phyloP scores from a whole-genome alignment of 2,113 vertebrate genomes.

The Mesitornis unicolor region DNA sequence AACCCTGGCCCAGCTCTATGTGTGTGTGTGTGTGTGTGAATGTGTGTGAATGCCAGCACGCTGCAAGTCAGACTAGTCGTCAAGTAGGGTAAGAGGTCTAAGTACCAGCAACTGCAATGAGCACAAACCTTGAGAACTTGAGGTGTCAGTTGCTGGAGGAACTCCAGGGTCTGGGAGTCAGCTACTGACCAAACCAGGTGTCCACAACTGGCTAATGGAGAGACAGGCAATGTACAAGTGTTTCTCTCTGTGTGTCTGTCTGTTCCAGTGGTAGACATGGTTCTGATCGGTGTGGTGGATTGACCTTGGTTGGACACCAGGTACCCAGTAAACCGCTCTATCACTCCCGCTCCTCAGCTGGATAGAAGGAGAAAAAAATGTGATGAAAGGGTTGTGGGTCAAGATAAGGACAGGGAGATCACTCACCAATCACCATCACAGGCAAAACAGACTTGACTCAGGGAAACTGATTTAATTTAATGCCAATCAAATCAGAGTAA shows the following conservation, averaged over 20 bases:
- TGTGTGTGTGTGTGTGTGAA: neutral
- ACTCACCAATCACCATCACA: too few relatives aligned
- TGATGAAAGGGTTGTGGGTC: too few relatives aligned
- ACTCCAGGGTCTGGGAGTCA: neutral
- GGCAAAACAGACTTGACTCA: too few relatives aligned
- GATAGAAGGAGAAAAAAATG: too few relatives aligned
- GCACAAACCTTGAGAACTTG: neutral
- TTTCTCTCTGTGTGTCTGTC: too few relatives aligned
- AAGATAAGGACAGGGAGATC: too few relatives aligned
- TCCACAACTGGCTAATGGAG: neutral
- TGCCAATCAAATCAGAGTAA: too few relatives aligned
- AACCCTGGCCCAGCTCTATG: neutral
- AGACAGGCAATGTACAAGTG: fast-evolving
- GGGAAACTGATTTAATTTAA: too few relatives aligned
- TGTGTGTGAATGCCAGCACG: neutral
- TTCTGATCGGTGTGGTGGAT: too few relatives aligned
- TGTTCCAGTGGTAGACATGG: neutral
- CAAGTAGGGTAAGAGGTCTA: neutral
- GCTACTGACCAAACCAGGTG: neutral
- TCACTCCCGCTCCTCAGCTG: too few relatives aligned
- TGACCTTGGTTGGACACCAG: too few relatives aligned
- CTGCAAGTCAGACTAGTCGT: neutral
- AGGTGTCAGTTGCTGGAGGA: neutral
- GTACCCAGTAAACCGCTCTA: too few relatives aligned
- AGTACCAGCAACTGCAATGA: neutral